These are phyloP conservation scores for Lagopus muta DNA, from an alignment of 2,113 vertebrate genomes.

Conservation along the genomic window DNA sequence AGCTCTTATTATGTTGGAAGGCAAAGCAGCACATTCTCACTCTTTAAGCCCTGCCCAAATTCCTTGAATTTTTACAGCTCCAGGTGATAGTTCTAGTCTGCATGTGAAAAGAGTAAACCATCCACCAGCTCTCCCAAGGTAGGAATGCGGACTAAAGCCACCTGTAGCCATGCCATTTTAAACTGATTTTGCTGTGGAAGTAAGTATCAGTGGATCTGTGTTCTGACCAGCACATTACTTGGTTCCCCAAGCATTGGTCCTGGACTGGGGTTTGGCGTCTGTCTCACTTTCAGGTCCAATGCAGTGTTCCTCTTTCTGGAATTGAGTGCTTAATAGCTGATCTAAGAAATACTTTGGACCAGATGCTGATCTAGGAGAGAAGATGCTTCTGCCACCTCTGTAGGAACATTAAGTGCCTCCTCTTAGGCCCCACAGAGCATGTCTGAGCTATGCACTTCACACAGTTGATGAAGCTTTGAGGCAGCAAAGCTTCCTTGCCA, in stretches of 20 bases:
- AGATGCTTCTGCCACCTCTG: slow-evolving; percentile 1
- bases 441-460: neutral
- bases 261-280: slow-evolving; percentile 21
- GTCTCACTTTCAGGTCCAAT: neutral
- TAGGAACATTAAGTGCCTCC: neutral
- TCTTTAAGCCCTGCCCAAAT: slow-evolving; percentile 43
- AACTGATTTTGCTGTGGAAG: neutral
- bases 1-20: neutral
- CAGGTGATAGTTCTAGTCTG: slow-evolving; percentile 50
- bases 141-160: slow-evolving; percentile 15
- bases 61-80: slow-evolving; percentile 48
- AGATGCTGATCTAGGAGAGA: slow-evolving; percentile 20
- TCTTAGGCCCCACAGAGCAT: neutral
- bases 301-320: neutral
- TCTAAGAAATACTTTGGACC: neutral
- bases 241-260: neutral
- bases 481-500: neutral
- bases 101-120: slow-evolving; percentile 36
- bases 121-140: neutral
- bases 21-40: neutral
- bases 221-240: neutral
- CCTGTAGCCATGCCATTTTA: neutral
- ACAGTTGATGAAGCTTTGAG: neutral
- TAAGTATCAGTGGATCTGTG: neutral
- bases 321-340: neutral